Base-by-base conservation (phyloP, 2,113 vertebrate species). In the Nicator chloris region DNA sequence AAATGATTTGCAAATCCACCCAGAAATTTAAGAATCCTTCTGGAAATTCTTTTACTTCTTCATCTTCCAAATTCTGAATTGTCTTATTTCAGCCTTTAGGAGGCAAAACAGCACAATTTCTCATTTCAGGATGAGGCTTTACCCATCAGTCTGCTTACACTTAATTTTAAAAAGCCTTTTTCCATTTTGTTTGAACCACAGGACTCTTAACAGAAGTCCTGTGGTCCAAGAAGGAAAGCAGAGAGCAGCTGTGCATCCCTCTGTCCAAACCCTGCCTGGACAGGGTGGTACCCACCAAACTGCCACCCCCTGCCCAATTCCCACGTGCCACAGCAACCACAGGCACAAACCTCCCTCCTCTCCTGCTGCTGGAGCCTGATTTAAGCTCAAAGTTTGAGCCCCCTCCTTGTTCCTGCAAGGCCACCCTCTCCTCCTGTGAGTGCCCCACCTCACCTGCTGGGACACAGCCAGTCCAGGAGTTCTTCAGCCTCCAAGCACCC, bases 101-200 rank as follows among this genome's bases (percentile, higher is more conserved):
- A 96, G 95, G 96, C 95, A 96, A 96, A 94, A 15, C 82, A 94
- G 44, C 88, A 88, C 90, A 88, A 72, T 90, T 86, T 92, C 75
- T 96, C 59, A 30, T 66, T 56, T 71, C 24, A 5, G 7, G 49
- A 11, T n/a, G 44, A 71, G 84, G 28, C 30, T 70, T 61, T 35
- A 30, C 13, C 53, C 57, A 31, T 37, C 37, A 12, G 10, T 68
- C 80, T 77, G 15, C 75, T 86, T 37, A 60, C 15, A 31, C 15
- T 37, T 47, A 0, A 45, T 72, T 85, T 76, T 11, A 20, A 64
- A 90, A 84, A 64, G 15, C 72, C 39, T 65, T 60, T 66, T 64
- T 57, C 49, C 40, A 6, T 86, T 91, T 70, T 69, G 37, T 60
- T 56, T 8, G 22, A 73, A 61, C 42, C 50, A 61, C 68, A 69